Conservation (phyloP, 2,888 invertebrate genomes). For the Malacosoma neustria region DNA sequence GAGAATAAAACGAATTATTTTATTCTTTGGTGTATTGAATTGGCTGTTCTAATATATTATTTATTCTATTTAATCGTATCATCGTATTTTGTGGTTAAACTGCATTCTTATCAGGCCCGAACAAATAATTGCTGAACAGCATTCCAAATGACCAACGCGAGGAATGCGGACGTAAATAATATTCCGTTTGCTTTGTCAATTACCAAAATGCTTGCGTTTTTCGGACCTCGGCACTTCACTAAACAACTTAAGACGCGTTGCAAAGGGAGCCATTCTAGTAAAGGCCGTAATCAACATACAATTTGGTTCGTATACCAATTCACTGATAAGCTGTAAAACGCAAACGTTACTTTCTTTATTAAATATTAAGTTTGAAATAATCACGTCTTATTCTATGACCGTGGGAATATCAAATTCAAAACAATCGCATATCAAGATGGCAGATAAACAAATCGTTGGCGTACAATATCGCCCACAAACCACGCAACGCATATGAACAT, state of each 20-base stretch:
- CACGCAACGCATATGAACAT: conserved; percentile 45
- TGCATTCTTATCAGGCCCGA: background rate
- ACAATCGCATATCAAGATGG: background rate
- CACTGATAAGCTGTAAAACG: too few species aligned
- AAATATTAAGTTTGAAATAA: too few species aligned
- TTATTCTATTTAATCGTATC: too few species aligned
- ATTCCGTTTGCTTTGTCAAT: background rate
- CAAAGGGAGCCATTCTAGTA: too few species aligned
- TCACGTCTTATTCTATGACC: background rate
- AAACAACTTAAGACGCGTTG: too few species aligned
- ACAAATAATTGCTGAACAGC: background rate
- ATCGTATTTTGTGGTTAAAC: background rate
- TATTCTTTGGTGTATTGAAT: too few species aligned
- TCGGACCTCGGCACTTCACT: background rate
- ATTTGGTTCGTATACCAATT: too few species aligned
- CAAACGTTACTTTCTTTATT: too few species aligned
- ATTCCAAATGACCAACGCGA: background rate
- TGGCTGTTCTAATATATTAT: too few species aligned
- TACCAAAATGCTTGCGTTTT: background rate
- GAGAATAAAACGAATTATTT: too few species aligned
- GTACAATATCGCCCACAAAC: conserved; percentile 42
- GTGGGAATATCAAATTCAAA: background rate
- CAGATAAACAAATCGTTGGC: conserved; percentile 20
- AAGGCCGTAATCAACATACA: too few species aligned
- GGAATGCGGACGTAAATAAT: background rate